These are phyloP conservation scores for Taurulus bubalis DNA, from an alignment of 2,113 vertebrate genomes.

Conservation along the genomic window DNA sequence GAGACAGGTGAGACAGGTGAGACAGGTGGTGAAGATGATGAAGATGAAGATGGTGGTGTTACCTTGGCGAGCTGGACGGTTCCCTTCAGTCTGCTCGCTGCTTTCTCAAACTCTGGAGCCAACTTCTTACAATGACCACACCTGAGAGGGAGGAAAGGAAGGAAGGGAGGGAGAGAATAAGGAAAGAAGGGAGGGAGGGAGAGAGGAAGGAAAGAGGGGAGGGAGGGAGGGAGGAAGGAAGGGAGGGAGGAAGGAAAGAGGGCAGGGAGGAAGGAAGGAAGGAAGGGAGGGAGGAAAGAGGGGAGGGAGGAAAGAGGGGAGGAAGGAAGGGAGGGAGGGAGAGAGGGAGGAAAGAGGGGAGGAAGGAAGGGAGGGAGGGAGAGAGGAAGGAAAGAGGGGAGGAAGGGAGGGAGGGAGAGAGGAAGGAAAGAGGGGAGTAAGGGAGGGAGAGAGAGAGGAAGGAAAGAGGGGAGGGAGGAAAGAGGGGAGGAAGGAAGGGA, in stretches of 20 bases:
- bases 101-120: constrained; percentile 82
- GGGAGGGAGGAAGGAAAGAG: neutral
- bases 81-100: constrained; percentile 78
- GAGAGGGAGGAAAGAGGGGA: no score
- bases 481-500: no score
- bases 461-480: no score
- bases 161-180: neutral
- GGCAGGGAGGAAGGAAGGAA: neutral
- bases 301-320: neutral
- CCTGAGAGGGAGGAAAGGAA: constrained; percentile 59
- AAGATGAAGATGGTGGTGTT: neutral
- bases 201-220: neutral
- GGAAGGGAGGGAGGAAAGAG: no score
- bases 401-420: no score
- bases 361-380: no score
- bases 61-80: constrained; percentile 81
- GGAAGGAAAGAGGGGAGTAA: neutral
- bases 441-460: no score
- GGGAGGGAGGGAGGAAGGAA: no score
- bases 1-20: neutral
- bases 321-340: no score
- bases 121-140: constrained; percentile 84
- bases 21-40: neutral
- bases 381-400: no score
- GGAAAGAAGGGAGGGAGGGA: no score